A percentile compares a stretch with the other conserved stretches of the same genome.
phyloP scores from a whole-genome alignment of 2,113 vertebrate species.

The Vidua chalybeata region DNA sequence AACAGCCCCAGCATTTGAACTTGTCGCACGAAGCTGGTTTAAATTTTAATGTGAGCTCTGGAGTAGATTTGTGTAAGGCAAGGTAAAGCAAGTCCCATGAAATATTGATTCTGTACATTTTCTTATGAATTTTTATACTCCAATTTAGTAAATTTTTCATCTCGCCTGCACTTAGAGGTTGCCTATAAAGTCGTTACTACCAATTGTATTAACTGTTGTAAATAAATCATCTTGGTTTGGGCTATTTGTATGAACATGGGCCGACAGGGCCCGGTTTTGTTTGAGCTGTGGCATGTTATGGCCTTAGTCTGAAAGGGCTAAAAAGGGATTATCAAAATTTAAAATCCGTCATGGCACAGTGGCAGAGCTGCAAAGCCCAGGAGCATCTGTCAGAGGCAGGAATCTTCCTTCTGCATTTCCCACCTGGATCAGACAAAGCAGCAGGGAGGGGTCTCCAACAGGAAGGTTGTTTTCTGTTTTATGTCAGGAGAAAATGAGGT shows the following conservation, averaged over 20 bases:
- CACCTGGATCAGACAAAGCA: not conserved
- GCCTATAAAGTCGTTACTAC: conserved; percentile 84
- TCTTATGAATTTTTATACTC: conserved; percentile 97
- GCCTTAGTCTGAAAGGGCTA: conserved; percentile 34
- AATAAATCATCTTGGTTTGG: conserved; percentile 78
- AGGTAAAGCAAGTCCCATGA: conserved; percentile 96
- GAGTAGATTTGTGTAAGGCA: conserved; percentile 98
- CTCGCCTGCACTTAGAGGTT: conserved; percentile 87
- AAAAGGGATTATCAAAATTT: conserved; percentile 67
- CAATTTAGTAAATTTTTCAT: conserved; percentile 98
- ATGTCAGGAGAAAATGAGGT: not conserved
- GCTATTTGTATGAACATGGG: conserved; percentile 72
- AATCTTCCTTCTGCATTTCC: not conserved
- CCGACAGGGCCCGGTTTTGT: conserved; percentile 59
- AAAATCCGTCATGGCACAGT: not conserved
- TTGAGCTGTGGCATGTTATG: conserved; percentile 35
- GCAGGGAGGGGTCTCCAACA: not conserved
- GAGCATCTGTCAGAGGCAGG: not conserved
- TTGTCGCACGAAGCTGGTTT: conserved; percentile 82
- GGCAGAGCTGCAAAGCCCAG: not conserved
- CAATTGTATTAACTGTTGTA: conserved; percentile 83
- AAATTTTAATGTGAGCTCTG: conserved; percentile 94
- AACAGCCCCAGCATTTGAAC: conserved; percentile 90
- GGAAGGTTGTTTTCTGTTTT: not conserved
- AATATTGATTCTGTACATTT: conserved; percentile 99